These are phyloP conservation scores for Phaethon lepturus DNA, from an alignment of 2,113 vertebrate genomes.

Conservation along the genomic window DNA sequence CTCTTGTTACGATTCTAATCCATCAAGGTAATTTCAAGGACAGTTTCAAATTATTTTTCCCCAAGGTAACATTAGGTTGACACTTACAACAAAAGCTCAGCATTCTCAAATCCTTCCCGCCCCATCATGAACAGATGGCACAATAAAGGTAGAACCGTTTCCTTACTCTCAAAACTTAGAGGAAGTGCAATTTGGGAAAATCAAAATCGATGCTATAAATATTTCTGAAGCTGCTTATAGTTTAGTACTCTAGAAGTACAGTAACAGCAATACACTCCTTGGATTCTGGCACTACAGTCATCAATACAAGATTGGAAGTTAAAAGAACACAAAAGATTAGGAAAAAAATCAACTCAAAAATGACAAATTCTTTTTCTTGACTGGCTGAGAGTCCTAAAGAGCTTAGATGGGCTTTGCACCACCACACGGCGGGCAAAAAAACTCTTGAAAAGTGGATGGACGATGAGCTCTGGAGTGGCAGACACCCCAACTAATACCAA, in stretches of 20 bases:
- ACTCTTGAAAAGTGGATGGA: neutral
- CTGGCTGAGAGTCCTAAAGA: neutral
- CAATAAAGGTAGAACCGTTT: neutral
- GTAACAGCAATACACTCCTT: neutral
- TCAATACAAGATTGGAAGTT: neutral
- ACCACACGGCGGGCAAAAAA: neutral
- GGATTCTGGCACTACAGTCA: neutral
- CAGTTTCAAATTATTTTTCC: conserved; percentile 32
- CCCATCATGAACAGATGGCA: conserved; percentile 1
- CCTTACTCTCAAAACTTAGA: neutral
- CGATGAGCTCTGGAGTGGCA: neutral
- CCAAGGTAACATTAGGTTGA: neutral
- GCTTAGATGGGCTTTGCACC: neutral
- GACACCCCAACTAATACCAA: neutral
- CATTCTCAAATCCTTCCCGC: neutral
- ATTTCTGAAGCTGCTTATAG: neutral
- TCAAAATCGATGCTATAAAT: neutral
- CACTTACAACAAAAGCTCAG: conserved; percentile 4
- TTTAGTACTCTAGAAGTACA: neutral
- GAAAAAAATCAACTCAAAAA: neutral
- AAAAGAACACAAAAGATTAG: neutral
- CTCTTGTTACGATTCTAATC: neutral
- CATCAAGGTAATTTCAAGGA: conserved; percentile 46
- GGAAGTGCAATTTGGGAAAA: neutral
- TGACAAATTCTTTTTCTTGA: neutral